A percentile compares a stretch with the other conserved stretches of the same genome.
These are phyloP conservation scores for Caenorhabditis doughertyi DNA, from an alignment of 2,888 invertebrate genomes.

Conservation along the genomic window DNA sequence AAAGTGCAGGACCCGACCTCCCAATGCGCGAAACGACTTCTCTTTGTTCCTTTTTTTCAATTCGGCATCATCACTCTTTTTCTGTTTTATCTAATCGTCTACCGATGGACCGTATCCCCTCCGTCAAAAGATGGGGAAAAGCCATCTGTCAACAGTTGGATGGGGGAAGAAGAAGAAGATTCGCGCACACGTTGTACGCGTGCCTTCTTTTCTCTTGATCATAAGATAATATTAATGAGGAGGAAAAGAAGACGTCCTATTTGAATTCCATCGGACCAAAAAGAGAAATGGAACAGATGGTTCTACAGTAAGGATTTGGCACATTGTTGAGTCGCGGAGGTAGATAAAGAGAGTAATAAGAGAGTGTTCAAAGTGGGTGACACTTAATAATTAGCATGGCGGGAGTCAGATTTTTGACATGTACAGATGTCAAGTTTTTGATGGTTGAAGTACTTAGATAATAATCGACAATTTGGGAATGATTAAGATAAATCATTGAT, in stretches of 20 bases:
- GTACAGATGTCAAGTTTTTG: constrained; percentile 13
- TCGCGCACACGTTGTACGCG: constrained; percentile 35
- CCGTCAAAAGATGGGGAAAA: constrained; percentile 21
- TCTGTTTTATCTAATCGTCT: constrained; percentile 29
- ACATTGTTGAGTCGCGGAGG: constrained; percentile 11
- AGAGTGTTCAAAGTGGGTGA: constrained; percentile 32
- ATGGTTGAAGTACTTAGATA: background rate
- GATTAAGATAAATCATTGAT: too few relatives aligned
- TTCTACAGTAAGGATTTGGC: constrained; percentile 5
- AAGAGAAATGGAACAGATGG: constrained; percentile 22
- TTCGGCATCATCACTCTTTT: constrained; percentile 9
- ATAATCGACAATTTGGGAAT: background rate
- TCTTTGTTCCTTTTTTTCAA: constrained; percentile 38
- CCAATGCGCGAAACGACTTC: constrained; percentile 57
- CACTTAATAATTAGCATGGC: constrained; percentile 36
- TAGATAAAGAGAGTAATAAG: background rate
- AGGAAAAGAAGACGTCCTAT: constrained; percentile 10
- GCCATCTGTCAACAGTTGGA: constrained; percentile 62
- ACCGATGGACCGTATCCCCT: constrained; percentile 37
- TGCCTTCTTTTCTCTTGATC: constrained; percentile 23
- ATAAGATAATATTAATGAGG: constrained; percentile 57
- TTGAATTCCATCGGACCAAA: constrained; percentile 42
- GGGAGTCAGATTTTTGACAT: constrained; percentile 8
- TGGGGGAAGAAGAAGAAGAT: constrained; percentile 5
- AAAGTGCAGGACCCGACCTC: constrained; percentile 41